Evolutionary conservation across 2,888 invertebrate species (phyloP).

Genomic region (Cantharis rufa): DNA sequence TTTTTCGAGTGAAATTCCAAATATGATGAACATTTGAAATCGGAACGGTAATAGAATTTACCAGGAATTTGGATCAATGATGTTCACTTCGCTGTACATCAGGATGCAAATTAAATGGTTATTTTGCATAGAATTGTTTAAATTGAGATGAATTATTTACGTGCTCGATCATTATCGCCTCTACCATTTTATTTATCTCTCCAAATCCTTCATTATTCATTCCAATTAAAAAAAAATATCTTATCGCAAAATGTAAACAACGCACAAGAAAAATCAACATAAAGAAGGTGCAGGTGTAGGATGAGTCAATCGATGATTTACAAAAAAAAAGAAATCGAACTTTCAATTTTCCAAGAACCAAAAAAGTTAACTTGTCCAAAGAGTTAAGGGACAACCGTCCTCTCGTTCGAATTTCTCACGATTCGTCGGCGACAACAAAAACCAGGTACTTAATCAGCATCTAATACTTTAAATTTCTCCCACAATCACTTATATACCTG

Average conservation of each 20-base stretch:
- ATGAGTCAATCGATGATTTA: not conserved
- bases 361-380: not conserved
- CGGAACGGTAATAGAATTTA: constrained; percentile 32
- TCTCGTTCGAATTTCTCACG: constrained; percentile 34
- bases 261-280: not conserved
- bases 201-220: not conserved
- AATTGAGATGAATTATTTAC: constrained; percentile 30
- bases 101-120: constrained; percentile 30
- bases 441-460: constrained; percentile 20
- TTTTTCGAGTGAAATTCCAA: constrained; percentile 27
- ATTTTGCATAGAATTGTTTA: constrained; percentile 30
- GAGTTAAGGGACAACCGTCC: constrained; percentile 12
- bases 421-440: constrained; percentile 35
- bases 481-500: not conserved
- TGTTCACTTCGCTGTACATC: constrained; percentile 31
- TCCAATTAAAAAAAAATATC: not conserved
- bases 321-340: not conserved
- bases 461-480: constrained; percentile 1
- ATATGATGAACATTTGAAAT: constrained; percentile 32
- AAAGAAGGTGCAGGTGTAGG: not conserved
- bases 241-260: not conserved
- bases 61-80: constrained; percentile 29
- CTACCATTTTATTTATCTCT: not conserved
- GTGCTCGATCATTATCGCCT: constrained; percentile 14
- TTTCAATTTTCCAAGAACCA: not conserved